Conservation (phyloP, 2,797 vertebrate genomes). For the Scyliorhinus canicula region DNA sequence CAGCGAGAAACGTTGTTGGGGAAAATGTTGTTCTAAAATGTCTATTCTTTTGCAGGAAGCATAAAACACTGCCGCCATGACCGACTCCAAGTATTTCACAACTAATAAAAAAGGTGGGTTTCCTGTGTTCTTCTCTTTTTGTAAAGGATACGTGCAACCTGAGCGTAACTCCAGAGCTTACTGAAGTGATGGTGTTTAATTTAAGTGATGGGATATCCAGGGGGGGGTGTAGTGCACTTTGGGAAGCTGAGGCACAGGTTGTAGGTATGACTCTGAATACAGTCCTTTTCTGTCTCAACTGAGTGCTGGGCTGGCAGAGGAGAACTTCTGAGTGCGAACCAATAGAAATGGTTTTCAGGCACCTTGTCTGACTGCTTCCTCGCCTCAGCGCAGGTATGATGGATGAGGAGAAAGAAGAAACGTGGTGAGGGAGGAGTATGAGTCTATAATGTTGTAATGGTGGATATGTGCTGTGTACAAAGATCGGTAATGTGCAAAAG, state of each 20-base stretch:
- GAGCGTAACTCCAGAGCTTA: too few relatives aligned
- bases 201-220: conserved; percentile 39
- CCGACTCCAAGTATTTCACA: conserved; percentile 98
- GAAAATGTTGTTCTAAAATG: background rate
- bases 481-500: background rate
- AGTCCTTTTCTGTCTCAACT: background rate
- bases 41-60: conserved; percentile 48
- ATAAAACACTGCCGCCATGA: conserved; percentile 73
- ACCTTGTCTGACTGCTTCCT: background rate
- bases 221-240: too few relatives aligned
- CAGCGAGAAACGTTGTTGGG: background rate
- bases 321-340: background rate
- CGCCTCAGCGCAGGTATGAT: background rate
- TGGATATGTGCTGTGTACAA: background rate
- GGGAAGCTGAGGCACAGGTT: background rate
- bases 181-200: conserved; percentile 36
- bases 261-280: too few relatives aligned
- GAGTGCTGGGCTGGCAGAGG: too few relatives aligned
- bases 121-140: conserved; percentile 11
- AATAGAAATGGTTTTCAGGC: background rate
- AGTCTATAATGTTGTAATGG: background rate
- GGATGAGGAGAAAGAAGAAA: background rate
- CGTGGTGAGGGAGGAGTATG: background rate
- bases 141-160: background rate
- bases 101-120: conserved; percentile 95